Percentiles rank a stretch among this genome's conserved stretches.
Evolutionary conservation across 2,888 invertebrate species (phyloP).

Genomic region (Timema podura): DNA sequence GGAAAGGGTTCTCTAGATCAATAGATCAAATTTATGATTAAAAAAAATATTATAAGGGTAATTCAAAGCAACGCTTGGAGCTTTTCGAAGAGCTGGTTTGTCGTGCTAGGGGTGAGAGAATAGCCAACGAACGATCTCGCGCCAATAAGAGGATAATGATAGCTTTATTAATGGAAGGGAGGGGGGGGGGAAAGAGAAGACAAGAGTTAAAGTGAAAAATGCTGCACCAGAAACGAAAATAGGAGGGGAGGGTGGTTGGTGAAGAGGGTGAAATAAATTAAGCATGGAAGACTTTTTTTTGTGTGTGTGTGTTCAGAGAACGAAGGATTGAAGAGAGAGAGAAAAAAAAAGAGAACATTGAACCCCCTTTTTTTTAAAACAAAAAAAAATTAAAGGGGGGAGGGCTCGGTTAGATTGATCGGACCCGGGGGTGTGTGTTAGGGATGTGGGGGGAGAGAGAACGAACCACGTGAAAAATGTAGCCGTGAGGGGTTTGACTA

Average conservation of each 20-base stretch:
- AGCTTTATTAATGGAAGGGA: constrained; percentile 9
- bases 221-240: background rate
- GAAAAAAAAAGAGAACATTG: background rate
- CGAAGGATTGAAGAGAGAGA: background rate
- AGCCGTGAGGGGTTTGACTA: constrained; percentile 14
- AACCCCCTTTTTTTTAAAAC: background rate
- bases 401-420: constrained; percentile 7
- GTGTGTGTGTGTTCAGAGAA: no score
- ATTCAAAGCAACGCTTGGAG: no score
- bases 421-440: constrained; percentile 4
- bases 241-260: no score
- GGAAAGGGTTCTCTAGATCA: no score
- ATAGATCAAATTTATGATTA: no score
- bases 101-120: background rate
- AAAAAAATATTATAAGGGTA: no score
- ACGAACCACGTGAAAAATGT: constrained; percentile 22
- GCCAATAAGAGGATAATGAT: constrained; percentile 15
- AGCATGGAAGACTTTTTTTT: background rate
- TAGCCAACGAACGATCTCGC: background rate
- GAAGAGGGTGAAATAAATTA: constrained; percentile 14
- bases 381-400: background rate
- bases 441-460: constrained; percentile 3
- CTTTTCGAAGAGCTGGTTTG: background rate
- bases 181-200: background rate
- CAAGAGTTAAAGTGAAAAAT: constrained; percentile 12